Base-by-base conservation (phyloP, 2,113 vertebrate species). In the Tupaia tana region DNA sequence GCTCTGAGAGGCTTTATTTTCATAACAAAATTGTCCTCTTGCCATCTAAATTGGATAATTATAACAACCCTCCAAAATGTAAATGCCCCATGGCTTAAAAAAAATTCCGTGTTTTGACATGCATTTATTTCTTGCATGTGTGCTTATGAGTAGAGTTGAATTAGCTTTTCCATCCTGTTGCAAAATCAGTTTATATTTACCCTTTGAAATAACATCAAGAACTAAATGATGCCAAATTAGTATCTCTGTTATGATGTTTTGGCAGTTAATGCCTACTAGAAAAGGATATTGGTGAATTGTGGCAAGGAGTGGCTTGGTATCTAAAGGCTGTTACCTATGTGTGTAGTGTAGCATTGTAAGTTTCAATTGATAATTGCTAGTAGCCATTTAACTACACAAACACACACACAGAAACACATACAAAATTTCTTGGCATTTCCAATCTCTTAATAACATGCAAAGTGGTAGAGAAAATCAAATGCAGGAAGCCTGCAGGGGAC, bases 11-110 rank as follows among this genome's bases (percentile, higher is more conserved):
- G 14, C 59, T 83, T 95, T 93, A 94, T 92, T 96, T 96, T 92
- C 79, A 29, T 83, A 74, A 89, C 22, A 11, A 97, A 97, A 97
- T 89, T 95, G 64, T 91, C 64, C 71, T 82, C 59, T 93, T 94
- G 52, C 69, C 15, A 91, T 95, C 80, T 74, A 95, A 93, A 92
- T 71, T 96, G 64, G 88, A 92, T 96, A 95, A 97, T 97, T 97
- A 88, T 24, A 81, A 87, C 84, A 95, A 90, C 4, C 16, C 54
- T 90, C 64, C 75, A 74, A 94, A 94, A 90, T 92, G 9, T 69
- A 96, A 70, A 94, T 96, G 97, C 63, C 64, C 63, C 22, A 61
- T 92, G 3, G 64, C 25, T 18, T 89, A 58, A 66, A 79, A 87
- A 87, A 94, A 96, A 95, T 87, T 22, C 12, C 34, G 2, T 84